phyloP scores from a whole-genome alignment of 2,888 invertebrate genomes.

The Ochropacha duplaris region DNA sequence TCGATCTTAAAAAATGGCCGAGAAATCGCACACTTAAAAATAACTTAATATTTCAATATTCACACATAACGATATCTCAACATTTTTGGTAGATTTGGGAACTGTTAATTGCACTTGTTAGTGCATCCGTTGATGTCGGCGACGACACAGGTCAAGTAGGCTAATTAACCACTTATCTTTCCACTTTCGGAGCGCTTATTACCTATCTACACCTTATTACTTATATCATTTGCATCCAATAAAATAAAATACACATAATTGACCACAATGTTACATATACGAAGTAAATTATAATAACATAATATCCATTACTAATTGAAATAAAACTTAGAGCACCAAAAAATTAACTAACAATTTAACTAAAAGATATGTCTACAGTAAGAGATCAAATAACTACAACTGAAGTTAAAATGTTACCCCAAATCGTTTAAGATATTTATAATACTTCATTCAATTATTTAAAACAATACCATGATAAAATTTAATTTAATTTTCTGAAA shows the following conservation, averaged over 20 bases:
- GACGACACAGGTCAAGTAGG: too few species aligned
- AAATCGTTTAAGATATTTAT: background rate
- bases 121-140: too few species aligned
- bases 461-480: background rate
- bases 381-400: constrained; percentile 25
- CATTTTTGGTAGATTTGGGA: too few species aligned
- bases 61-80: too few species aligned
- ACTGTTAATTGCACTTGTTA: too few species aligned
- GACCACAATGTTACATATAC: background rate
- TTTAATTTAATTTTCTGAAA: background rate
- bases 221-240: too few species aligned
- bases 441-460: background rate
- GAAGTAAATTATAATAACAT: background rate
- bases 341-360: constrained; percentile 19
- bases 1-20: too few species aligned
- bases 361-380: constrained; percentile 10
- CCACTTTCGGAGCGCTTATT: too few species aligned
- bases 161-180: too few species aligned
- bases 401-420: constrained; percentile 7
- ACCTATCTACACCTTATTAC: too few species aligned
- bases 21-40: too few species aligned
- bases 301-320: background rate
- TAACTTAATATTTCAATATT: too few species aligned
- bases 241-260: constrained; percentile 2
- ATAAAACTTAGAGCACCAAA: constrained; percentile 25